Conservation (phyloP, 2,888 invertebrate genomes). For the Ophion ventricosus region DNA sequence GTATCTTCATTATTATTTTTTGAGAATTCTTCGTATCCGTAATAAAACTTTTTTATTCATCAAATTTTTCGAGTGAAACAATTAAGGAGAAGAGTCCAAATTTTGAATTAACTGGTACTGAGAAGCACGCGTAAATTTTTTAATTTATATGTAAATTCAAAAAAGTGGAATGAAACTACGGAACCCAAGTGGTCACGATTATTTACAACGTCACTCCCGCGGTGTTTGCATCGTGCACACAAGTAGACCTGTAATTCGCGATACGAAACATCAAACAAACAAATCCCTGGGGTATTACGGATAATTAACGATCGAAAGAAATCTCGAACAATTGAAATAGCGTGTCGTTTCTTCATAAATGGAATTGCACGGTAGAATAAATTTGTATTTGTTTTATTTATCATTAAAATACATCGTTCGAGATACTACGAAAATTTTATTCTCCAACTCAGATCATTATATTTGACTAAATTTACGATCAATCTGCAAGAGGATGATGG, state of each 20-base stretch:
- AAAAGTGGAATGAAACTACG: not conserved
- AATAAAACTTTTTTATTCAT: too few species aligned
- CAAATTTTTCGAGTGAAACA: too few species aligned
- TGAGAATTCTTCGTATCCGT: too few species aligned
- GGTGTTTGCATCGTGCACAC: conserved; percentile 9
- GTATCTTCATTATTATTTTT: too few species aligned
- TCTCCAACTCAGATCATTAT: too few species aligned
- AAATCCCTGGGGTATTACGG: not conserved
- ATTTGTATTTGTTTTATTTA: not conserved
- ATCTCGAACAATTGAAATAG: not conserved
- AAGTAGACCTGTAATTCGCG: conserved; percentile 1
- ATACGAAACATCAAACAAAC: conserved; percentile 23
- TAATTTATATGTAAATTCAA: not conserved
- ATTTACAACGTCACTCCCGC: conserved; percentile 1
- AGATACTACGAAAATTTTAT: not conserved
- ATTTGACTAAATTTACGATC: too few species aligned
- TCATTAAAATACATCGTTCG: not conserved
- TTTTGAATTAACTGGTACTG: not conserved
- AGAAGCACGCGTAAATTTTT: not conserved
- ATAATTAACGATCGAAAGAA: not conserved
- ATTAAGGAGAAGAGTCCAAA: too few species aligned
- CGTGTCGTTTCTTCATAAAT: not conserved
- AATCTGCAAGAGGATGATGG: not conserved
- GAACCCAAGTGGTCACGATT: conserved; percentile 5
- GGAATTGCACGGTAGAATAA: not conserved